phyloP scores from a whole-genome alignment of 2,113 vertebrate species.

The Thinocorus orbignyianus region DNA sequence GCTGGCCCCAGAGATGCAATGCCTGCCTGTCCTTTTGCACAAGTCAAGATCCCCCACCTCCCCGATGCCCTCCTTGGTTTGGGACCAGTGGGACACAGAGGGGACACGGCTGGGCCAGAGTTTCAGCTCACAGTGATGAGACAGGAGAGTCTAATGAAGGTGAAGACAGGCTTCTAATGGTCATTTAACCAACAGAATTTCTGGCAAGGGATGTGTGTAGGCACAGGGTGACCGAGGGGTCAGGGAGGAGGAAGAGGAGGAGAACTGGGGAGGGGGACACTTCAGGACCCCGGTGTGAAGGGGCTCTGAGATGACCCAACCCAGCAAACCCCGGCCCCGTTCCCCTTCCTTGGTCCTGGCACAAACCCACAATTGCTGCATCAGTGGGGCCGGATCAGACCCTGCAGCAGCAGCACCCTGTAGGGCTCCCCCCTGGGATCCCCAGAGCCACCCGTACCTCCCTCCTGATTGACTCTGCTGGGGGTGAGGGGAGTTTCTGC shows the following conservation, averaged over 20 bases:
- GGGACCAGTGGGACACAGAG: accelerated
- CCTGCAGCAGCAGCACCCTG: accelerated
- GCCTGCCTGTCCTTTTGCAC: accelerated
- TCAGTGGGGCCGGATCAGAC: accelerated
- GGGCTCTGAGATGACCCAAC: neutral
- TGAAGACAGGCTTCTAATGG: constrained; percentile 20
- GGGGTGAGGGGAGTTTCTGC: neutral
- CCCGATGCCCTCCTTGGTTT: accelerated
- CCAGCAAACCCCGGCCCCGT: neutral
- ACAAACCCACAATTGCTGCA: neutral
- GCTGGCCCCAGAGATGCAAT: accelerated
- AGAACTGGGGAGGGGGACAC: neutral
- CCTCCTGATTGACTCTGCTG: neutral
- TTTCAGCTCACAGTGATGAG: neutral
- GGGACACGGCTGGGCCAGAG: accelerated
- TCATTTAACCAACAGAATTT: constrained; percentile 34
- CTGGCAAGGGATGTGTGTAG: neutral
- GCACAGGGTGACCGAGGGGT: neutral
- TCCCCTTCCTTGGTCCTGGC: neutral
- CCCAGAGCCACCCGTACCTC: neutral
- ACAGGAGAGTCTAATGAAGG: neutral
- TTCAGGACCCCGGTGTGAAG: neutral
- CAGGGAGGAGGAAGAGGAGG: neutral
- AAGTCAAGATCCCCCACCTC: neutral
- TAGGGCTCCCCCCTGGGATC: accelerated